These are phyloP conservation scores for Lophotis ruficrista DNA, from an alignment of 2,113 vertebrate species.

Conservation along the genomic window DNA sequence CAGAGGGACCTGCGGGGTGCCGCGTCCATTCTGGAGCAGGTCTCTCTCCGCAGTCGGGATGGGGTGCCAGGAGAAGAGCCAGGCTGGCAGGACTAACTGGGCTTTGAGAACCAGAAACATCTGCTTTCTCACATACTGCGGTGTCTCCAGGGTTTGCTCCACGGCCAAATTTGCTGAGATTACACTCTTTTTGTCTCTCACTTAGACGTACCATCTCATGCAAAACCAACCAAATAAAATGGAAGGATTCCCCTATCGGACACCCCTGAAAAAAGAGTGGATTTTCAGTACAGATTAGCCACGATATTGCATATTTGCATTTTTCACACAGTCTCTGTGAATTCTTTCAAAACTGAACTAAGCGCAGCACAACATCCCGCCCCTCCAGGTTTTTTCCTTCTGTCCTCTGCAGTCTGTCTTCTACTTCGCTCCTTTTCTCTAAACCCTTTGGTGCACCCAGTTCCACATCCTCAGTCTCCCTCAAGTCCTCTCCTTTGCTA, in stretches of 20 bases:
- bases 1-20: fast-evolving
- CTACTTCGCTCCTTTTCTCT: neutral
- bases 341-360: neutral
- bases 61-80: neutral
- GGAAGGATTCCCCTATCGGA: neutral
- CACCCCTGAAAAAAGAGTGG: neutral
- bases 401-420: neutral
- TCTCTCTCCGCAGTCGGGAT: neutral
- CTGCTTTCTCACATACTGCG: fast-evolving
- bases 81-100: neutral
- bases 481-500: neutral
- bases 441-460: neutral
- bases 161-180: neutral
- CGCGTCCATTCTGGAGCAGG: neutral
- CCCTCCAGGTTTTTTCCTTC: neutral
- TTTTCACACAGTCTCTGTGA: neutral
- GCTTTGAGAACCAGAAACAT: neutral
- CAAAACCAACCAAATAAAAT: neutral
- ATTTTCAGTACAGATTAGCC: neutral
- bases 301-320: neutral
- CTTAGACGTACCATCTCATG: neutral
- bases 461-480: neutral
- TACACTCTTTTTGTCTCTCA: neutral
- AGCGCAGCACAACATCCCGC: fast-evolving
- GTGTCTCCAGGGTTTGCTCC: neutral